These are phyloP conservation scores for Enhydra lutris DNA, from an alignment of 2,113 vertebrate species.

Conservation along the genomic window DNA sequence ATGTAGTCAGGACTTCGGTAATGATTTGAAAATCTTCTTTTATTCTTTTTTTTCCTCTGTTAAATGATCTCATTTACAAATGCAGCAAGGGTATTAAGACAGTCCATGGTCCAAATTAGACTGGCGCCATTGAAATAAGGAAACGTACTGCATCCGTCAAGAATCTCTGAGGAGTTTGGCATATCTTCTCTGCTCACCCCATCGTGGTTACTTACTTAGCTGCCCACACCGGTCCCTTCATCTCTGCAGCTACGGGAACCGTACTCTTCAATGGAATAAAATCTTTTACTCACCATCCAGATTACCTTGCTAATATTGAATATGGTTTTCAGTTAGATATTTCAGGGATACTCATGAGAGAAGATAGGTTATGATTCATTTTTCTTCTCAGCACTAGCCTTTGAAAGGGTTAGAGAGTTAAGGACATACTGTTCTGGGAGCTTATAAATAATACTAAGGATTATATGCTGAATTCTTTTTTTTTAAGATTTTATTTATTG, in stretches of 20 bases:
- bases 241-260: background rate
- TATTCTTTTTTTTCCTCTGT: background rate
- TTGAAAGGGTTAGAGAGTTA: slow-evolving; percentile 12
- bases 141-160: background rate
- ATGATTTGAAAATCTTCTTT: background rate
- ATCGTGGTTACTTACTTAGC: background rate
- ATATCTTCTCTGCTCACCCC: background rate
- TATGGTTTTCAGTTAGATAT: background rate
- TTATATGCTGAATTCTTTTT: background rate
- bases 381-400: slow-evolving; percentile 1
- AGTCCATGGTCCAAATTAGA: background rate
- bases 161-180: background rate
- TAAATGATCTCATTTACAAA: background rate
- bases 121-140: background rate
- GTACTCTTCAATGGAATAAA: background rate
- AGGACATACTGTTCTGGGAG: background rate
- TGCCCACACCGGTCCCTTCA: background rate
- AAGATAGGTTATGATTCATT: background rate
- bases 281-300: background rate
- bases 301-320: background rate
- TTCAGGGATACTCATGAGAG: background rate
- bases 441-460: background rate
- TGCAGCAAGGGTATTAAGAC: background rate
- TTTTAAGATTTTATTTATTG: too few relatives aligned
- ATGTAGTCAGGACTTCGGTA: too few relatives aligned